Base-by-base conservation (phyloP, 2,797 vertebrate species). In the Tenualosa ilisha region DNA sequence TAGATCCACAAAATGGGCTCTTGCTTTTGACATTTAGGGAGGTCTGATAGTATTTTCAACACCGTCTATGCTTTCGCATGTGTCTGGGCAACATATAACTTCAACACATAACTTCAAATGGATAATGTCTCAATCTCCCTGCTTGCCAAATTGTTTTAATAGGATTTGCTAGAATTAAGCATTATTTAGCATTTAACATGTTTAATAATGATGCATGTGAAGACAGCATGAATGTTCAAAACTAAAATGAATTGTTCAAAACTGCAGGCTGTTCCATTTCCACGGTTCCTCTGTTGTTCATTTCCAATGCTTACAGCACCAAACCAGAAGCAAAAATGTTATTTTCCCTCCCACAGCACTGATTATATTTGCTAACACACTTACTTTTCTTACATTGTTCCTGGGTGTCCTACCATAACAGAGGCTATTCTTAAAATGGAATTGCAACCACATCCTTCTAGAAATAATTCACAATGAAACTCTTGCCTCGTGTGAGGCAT, bases 401-500 rank as follows among this genome's bases (percentile, higher is more conserved):
- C 43, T 17, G 17, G 31, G 9, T 79, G 40, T 6, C 72, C 72
- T 51, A 51, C 50, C 20, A 43, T 79, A 46, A 79, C 72, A 79
- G 72, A 7, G 40, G 37, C 40, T 79, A 46, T 43, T 46, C 40
- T 79, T 79, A 79, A 79, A 79, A 79, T 43, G 13, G 20, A 49
- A 79, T 20, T 79, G 72, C 40, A 43, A 79, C 72, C 72, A 79
- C 72, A 46, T 22, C 72, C 43, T 20, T 40, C 72, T 79, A 46
- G 17, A 43, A 79, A 40, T 11, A 40, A 12, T 46, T 79, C 72
- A 4, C 40, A 46, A 79, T 75, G 68, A 46, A 79, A 79, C 43
- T 43, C 20, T 6, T 6, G 68, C 15, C 68, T 79, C 22, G 40
- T 79, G 72, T 46, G 40, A 43, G 72, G 17, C 37, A 46, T 6